phyloP scores from a whole-genome alignment of 1,140 invertebrate species.

The Agraylea sexmaculata region DNA sequence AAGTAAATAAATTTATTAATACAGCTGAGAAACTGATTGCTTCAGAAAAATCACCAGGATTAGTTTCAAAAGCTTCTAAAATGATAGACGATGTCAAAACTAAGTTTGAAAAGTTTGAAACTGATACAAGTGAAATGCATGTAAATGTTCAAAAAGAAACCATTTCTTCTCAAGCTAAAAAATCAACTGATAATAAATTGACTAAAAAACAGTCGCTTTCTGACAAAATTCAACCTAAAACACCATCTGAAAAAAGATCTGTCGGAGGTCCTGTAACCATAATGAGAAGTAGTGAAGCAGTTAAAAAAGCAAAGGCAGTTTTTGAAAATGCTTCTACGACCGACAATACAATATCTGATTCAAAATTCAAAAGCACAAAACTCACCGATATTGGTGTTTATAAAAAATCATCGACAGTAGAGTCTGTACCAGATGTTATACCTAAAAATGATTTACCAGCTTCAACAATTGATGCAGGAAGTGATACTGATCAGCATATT shows the following conservation, averaged over 20 bases:
- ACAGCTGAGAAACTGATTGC: conserved; percentile 41
- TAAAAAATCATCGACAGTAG: conserved; percentile 28
- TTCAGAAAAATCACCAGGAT: conserved; percentile 26
- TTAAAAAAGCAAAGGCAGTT: conserved; percentile 50
- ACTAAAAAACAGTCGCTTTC: conserved; percentile 7
- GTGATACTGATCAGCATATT: conserved; percentile 23
- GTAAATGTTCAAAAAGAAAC: conserved; percentile 20
- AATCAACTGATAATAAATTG: conserved; percentile 16
- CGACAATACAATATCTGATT: conserved; percentile 23
- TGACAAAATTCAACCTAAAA: conserved; percentile 15
- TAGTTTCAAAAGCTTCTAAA: conserved; percentile 28
- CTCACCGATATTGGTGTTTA: conserved; percentile 31
- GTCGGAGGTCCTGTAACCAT: conserved; percentile 30
- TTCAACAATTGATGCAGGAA: conserved; percentile 17
- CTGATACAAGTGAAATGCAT: conserved; percentile 8
- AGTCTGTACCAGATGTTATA: conserved; percentile 24
- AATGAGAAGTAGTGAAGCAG: conserved; percentile 44
- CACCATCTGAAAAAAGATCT: conserved; percentile 22
- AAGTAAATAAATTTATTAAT: conserved; percentile 47
- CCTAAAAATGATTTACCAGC: conserved; percentile 21
- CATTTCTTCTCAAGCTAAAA: conserved; percentile 17
- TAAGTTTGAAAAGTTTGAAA: conserved; percentile 19
- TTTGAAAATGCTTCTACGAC: conserved; percentile 48
- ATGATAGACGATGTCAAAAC: conserved; percentile 20
- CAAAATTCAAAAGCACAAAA: conserved; percentile 26